Evolutionary conservation across 2,113 vertebrate genomes (phyloP).

Genomic region (Climacteris rufus): DNA sequence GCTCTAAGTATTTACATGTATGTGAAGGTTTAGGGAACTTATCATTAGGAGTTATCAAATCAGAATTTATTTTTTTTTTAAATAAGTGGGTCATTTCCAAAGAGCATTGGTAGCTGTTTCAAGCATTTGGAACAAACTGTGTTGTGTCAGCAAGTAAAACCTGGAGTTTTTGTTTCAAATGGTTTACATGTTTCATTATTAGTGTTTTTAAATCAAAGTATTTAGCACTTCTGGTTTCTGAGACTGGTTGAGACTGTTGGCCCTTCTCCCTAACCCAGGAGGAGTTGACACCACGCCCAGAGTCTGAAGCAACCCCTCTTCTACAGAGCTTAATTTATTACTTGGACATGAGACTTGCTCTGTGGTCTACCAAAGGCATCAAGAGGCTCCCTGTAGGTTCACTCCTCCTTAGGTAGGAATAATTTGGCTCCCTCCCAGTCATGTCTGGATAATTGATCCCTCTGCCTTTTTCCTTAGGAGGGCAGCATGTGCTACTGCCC

Average conservation of each 20-base stretch:
- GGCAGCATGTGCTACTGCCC: background rate
- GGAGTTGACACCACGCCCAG: conserved; percentile 35
- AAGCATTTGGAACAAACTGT: background rate
- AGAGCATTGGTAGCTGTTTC: background rate
- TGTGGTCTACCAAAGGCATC: background rate
- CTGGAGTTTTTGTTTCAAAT: background rate
- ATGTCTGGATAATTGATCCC: background rate
- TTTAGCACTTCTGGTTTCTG: background rate
- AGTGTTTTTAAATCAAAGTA: background rate
- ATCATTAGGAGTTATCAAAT: background rate
- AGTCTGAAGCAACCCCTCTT: conserved; percentile 11
- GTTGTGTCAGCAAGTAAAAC: background rate
- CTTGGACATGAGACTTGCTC: background rate
- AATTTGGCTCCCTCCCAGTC: background rate
- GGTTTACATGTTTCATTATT: background rate
- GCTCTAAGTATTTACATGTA: background rate
- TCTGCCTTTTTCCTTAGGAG: background rate
- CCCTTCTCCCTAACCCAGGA: conserved; percentile 4
- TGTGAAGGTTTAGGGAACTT: background rate
- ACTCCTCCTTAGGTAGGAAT: conserved; percentile 8
- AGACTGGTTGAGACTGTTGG: background rate
- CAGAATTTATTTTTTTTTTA: background rate
- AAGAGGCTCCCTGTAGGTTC: conserved; percentile 25
- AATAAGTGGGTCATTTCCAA: background rate
- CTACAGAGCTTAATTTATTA: conserved; percentile 11